A percentile compares a stretch with the other conserved stretches of the same genome.
Conservation (phyloP, 2,797 vertebrate genomes). For the Malurus splendens region DNA sequence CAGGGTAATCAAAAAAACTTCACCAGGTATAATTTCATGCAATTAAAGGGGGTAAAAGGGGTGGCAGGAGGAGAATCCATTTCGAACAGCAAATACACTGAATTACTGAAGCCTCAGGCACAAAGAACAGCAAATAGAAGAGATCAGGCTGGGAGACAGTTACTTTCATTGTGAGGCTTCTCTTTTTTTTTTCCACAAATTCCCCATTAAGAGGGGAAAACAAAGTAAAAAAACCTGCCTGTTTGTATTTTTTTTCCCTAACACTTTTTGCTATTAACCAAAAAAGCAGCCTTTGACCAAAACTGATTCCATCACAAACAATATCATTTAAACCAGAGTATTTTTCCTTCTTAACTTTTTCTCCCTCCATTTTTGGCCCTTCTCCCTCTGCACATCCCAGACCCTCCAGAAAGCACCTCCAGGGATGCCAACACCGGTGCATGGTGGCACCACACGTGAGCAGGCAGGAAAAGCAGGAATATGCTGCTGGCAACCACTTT, state of each 20-base stretch:
- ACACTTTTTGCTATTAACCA: background rate
- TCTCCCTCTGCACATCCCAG: background rate
- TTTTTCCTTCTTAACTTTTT: background rate
- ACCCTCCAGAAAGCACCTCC: background rate
- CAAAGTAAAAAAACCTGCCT: background rate
- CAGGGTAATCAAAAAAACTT: background rate
- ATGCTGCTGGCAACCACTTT: fast-evolving
- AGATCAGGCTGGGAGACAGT: background rate
- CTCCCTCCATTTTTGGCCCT: background rate
- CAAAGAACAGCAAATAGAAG: background rate
- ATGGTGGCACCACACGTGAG: background rate
- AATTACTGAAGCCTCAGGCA: background rate
- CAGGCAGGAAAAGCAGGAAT: background rate
- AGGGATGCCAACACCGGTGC: fast-evolving
- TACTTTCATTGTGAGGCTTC: background rate
- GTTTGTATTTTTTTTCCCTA: background rate
- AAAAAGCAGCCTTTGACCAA: background rate
- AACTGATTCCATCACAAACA: background rate
- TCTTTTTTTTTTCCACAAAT: background rate
- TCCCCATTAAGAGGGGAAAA: background rate
- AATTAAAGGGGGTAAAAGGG: background rate
- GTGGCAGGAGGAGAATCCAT: background rate
- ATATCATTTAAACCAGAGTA: background rate
- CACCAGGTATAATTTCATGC: background rate
- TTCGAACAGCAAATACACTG: background rate